Evolutionary conservation across 2,888 invertebrate species (phyloP), one percentile per base, ranked within the genome.

Genomic region (Tiphia femorata): DNA sequence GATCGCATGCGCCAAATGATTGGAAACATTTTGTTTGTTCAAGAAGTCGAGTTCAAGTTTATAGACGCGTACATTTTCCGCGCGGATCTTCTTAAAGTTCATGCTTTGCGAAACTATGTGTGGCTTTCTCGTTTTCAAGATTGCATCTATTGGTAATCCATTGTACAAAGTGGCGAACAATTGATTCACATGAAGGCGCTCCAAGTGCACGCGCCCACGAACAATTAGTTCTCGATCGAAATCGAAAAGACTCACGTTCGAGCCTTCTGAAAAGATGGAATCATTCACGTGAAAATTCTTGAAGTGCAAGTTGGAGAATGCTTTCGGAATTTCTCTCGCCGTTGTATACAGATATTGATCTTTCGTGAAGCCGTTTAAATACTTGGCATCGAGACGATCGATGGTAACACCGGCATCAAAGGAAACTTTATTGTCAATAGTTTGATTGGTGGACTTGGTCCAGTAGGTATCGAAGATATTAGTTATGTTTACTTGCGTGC

Each of bases 381-480:
- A 71, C 10, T 58, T 41, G 0, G 73, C 46, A 3, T 55, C 10
- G 8, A 81, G 48, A 25, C 58, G 56, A 44, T 81, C 77, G 12
- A 81, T 70, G 1, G 55, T 69, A 0, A 75, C 17, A 2, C 73
- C 73, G 3, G 57, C 62, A 25, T 67, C 56, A 14, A 81, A 73
- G 1, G 23, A 21, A 2, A 77, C 46, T 0, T 59, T 30, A 10
- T 57, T 25, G 7, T 23, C 5, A 14, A 81, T 71, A 0, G 29
- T 53, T 57, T 81, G 81, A 41, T 71, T 23, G 2, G 55, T 67
- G 4, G 80, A 79, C 57, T 76, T 80, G 3, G 75, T 75, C 81
- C 81, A 80, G 16, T 62, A 66, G 0, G 53, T 46, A 2, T 67
- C 23, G 1, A 72, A 40, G 2, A 73, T 49, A 2, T 57, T 17